A percentile compares a stretch with the other conserved stretches of the same genome.
phyloP scores from a whole-genome alignment of 2,797 vertebrate genomes.

The Eulemur albifrons region DNA sequence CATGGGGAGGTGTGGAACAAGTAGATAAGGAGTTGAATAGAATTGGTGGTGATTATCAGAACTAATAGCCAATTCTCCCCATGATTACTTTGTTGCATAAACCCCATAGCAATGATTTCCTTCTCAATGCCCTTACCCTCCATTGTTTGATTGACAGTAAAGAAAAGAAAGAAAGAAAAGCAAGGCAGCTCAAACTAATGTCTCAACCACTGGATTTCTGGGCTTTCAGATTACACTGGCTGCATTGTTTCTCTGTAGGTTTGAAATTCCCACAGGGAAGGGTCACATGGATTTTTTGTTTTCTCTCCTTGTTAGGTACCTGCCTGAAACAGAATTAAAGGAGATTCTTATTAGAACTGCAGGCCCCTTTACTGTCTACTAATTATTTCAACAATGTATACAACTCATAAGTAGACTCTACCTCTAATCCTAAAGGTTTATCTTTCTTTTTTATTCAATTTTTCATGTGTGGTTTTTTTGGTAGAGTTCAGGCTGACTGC shows the following conservation, averaged over 20 bases:
- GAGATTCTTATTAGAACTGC: background rate
- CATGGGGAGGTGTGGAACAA: background rate
- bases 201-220: background rate
- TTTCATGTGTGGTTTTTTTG: background rate
- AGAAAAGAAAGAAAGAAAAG: background rate
- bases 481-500: background rate
- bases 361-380: background rate
- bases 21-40: background rate
- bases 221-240: background rate
- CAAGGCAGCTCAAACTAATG: background rate
- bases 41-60: background rate
- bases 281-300: background rate
- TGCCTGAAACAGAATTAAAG: slow-evolving; percentile 33
- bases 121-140: background rate
- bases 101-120: background rate
- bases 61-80: background rate
- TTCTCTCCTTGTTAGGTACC: background rate
- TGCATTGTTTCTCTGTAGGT: background rate
- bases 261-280: background rate
- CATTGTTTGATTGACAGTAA: background rate
- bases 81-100: background rate
- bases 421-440: background rate
- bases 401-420: background rate
- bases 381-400: background rate
- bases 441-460: background rate